phyloP scores from a whole-genome alignment of 2,797 vertebrate genomes.

The Tiaroga cobitis region DNA sequence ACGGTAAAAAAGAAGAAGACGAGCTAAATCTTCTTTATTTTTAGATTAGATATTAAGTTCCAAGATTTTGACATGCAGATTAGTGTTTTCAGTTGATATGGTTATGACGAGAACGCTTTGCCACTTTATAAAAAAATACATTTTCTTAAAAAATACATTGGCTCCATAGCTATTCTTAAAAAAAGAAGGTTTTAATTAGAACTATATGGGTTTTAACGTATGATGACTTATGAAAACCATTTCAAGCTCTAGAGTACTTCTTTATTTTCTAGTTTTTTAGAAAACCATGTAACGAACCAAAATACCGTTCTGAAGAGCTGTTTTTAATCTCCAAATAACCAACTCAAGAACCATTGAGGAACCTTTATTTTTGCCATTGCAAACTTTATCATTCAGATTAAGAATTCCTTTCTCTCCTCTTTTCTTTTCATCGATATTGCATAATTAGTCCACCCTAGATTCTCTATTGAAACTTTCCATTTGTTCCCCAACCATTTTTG shows the following conservation, averaged over 20 bases:
- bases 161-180: neutral
- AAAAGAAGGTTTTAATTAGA: neutral
- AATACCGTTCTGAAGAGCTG: neutral
- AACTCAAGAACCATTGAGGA: neutral
- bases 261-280: neutral
- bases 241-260: neutral
- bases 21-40: too few relatives aligned
- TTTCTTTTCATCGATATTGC: slow-evolving; percentile 33
- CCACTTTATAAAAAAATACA: too few relatives aligned
- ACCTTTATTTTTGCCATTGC: neutral
- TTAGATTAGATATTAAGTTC: neutral
- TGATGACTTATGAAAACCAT: neutral
- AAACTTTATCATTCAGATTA: neutral
- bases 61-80: neutral
- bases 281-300: neutral
- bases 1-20: neutral
- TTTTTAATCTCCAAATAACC: too few relatives aligned
- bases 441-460: slow-evolving; percentile 5
- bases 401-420: neutral
- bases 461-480: neutral
- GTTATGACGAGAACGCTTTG: neutral
- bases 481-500: slow-evolving; percentile 32
- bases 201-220: neutral
- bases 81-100: neutral
- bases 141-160: neutral